These are phyloP conservation scores for Vimba vimba DNA, from an alignment of 2,113 vertebrate genomes.

Conservation along the genomic window DNA sequence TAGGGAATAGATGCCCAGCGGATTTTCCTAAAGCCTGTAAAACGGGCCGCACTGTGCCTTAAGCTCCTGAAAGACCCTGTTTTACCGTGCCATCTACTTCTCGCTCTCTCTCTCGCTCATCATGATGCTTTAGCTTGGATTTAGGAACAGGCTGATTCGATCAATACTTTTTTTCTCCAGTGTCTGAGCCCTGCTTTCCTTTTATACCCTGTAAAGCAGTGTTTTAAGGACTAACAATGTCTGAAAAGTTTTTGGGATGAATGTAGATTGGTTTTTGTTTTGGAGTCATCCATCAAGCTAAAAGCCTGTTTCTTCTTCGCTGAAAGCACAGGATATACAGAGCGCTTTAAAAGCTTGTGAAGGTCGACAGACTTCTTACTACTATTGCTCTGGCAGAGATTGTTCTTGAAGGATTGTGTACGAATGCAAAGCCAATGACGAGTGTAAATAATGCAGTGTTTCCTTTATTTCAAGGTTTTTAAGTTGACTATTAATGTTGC, in stretches of 20 bases:
- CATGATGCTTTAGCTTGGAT: slow-evolving; percentile 26
- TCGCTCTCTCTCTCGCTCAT: neutral
- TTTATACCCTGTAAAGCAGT: slow-evolving; percentile 14
- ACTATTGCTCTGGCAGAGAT: neutral
- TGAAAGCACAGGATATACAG: neutral
- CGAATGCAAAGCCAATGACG: neutral
- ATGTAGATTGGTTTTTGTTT: neutral
- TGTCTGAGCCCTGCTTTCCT: slow-evolving; percentile 17
- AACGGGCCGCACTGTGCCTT: slow-evolving; percentile 46
- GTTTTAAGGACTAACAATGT: slow-evolving; percentile 4
- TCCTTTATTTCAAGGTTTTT: neutral
- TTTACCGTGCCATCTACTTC: slow-evolving; percentile 11
- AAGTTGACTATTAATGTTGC: too few species aligned
- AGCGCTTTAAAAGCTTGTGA: neutral
- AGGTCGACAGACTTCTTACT: neutral
- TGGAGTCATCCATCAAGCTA: slow-evolving; percentile 20
- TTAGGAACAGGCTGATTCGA: slow-evolving; percentile 37
- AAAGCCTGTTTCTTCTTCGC: neutral
- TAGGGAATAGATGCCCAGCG: slow-evolving; percentile 12
- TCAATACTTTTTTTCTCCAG: neutral
- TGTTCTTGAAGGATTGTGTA: neutral
- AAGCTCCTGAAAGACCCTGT: slow-evolving; percentile 52
- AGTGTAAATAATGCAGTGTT: neutral
- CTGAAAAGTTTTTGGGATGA: neutral
- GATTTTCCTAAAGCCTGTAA: slow-evolving; percentile 57